These are phyloP conservation scores for Archilochus colubris DNA, from an alignment of 2,113 vertebrate genomes.

Conservation along the genomic window DNA sequence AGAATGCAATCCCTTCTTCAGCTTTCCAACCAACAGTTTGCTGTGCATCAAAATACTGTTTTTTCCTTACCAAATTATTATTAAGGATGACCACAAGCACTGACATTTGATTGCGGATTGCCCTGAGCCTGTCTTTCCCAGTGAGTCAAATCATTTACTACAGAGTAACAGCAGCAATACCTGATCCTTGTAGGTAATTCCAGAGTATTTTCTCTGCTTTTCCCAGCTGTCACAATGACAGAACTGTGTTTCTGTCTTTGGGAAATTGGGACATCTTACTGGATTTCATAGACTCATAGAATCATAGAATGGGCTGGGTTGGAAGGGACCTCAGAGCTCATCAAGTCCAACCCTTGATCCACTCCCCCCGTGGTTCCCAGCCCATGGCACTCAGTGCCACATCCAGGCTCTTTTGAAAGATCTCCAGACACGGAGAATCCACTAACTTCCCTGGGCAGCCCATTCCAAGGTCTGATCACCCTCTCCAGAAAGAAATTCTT, in stretches of 20 bases:
- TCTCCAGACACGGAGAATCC: too few relatives aligned
- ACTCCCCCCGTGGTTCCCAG: too few relatives aligned
- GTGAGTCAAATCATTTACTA: not conserved
- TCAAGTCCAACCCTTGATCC: too few relatives aligned
- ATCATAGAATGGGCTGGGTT: too few relatives aligned
- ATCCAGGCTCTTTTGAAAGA: too few relatives aligned
- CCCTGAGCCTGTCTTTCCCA: not conserved
- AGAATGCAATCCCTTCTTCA: not conserved
- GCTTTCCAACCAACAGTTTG: not conserved
- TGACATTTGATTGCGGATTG: not conserved
- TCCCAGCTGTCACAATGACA: not conserved
- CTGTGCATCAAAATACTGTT: not conserved
- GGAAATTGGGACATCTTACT: not conserved
- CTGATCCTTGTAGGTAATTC: not conserved
- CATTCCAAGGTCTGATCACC: too few relatives aligned
- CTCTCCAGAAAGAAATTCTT: too few relatives aligned
- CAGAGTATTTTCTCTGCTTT: not conserved
- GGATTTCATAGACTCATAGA: not conserved
- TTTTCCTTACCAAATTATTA: not conserved
- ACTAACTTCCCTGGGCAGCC: too few relatives aligned
- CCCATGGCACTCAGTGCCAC: too few relatives aligned
- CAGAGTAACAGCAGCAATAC: not conserved
- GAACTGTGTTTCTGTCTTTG: not conserved
- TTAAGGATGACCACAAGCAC: not conserved
- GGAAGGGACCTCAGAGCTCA: too few relatives aligned